These are phyloP conservation scores for Lasioglossum calceatum DNA, from an alignment of 2,888 invertebrate genomes.

Conservation along the genomic window DNA sequence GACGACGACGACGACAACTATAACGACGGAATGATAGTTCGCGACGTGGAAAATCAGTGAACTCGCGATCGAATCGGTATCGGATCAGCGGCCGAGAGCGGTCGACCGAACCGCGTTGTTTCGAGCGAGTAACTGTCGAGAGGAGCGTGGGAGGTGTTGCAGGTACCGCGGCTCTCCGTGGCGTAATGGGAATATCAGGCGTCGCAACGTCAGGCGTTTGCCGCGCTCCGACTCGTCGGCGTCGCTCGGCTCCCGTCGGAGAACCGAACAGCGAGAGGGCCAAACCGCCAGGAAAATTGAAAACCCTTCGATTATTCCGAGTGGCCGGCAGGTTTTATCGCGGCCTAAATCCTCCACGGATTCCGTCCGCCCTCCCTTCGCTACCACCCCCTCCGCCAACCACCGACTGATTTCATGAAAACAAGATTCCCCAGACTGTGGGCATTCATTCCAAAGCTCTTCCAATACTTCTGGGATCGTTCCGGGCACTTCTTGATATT, in stretches of 20 bases:
- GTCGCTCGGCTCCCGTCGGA: not conserved
- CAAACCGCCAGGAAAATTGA: conserved; percentile 37
- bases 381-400: not conserved
- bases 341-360: conserved; percentile 7
- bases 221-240: conserved; percentile 69
- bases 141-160: conserved; percentile 71
- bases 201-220: conserved; percentile 67
- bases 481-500: not conserved
- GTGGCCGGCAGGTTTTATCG: not conserved
- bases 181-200: conserved; percentile 72
- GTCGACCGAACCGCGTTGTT: conserved; percentile 66
- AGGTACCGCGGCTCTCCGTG: conserved; percentile 71
- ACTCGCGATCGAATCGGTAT: conserved; percentile 21
- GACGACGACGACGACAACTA: not conserved
- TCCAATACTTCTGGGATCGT: not conserved
- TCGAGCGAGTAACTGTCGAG: conserved; percentile 73
- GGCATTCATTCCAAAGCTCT: not conserved
- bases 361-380: not conserved
- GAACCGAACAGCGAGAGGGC: not conserved
- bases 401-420: not conserved
- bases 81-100: conserved; percentile 31
- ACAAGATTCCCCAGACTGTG: not conserved
- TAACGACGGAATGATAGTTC: not conserved
- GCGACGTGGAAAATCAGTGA: not conserved
- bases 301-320: conserved; percentile 31